Evolutionary conservation across 2,888 invertebrate genomes (phyloP), one percentile per base, ranked within the genome.

Genomic region (Heteropelma amictum): DNA sequence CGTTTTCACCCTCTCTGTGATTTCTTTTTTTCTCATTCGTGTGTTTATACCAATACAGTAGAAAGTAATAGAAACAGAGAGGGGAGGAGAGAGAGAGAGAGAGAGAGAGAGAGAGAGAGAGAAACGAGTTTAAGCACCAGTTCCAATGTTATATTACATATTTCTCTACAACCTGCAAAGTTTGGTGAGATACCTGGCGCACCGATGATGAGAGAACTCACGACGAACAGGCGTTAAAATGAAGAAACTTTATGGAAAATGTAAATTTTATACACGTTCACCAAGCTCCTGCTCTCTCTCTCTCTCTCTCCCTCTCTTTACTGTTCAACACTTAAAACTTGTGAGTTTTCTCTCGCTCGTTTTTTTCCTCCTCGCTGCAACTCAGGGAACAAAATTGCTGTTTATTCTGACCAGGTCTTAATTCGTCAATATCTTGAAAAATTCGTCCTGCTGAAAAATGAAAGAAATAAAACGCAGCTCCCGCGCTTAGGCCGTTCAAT

Each of bases 91-190:
- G 12, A 30, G 28, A 51, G 23, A 26, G 38, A 17, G 28, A 28
- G 19, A 10, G 28, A 28, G 6, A 26, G 14, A 12, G 6, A 28
- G 28, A 45, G 54, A 28, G 23, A 28, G 40, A 6, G 45, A 26
- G 60, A 38, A 14, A 6, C 10, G 8, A n/a, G 38, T 1, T 28
- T 40, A 10, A 58, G 19, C 33, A 6, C 7, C 45, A 23, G n/a
- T 38, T 3, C 38, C 60, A 51, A 60, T 49, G 60, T 54, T 70
- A 54, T 49, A 65, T 65, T 60, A 60, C 65, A 74, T 74, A 82
- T 81, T 83, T 79, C 10, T 77, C 76, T 47, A 47, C 74, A 49
- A 65, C 38, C 60, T 60, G 45, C 47, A 61, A 70, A 53, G 53
- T 61, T 45, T n/a, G 33, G 19, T 33, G 12, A 14, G 38, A 21